phyloP scores from a whole-genome alignment of 2,888 invertebrate species.

The Sympetrum striolatum region DNA sequence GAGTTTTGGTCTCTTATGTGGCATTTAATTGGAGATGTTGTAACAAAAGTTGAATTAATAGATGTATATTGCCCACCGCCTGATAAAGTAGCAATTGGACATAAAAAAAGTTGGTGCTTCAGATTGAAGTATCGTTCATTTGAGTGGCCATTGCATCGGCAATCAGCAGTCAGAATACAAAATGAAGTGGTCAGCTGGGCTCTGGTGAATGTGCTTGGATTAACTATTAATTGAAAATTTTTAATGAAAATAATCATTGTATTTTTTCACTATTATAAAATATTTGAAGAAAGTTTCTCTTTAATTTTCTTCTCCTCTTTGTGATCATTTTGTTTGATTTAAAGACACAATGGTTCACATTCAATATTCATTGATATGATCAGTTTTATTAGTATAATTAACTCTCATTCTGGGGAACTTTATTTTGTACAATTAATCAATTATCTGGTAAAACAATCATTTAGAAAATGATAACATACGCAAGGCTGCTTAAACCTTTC shows the following conservation, averaged over 20 bases:
- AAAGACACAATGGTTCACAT: too few relatives aligned
- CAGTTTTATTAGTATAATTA: too few relatives aligned
- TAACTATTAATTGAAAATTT: background rate
- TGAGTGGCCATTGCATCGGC: slow-evolving; percentile 55
- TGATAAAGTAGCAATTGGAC: slow-evolving; percentile 45
- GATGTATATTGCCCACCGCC: slow-evolving; percentile 54
- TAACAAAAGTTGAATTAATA: slow-evolving; percentile 55
- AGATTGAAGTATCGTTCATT: slow-evolving; percentile 58
- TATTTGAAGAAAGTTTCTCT: background rate
- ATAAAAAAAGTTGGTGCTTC: slow-evolving; percentile 55
- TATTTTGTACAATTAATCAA: too few relatives aligned
- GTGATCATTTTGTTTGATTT: background rate
- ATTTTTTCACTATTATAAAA: background rate
- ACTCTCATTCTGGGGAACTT: too few relatives aligned
- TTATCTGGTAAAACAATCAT: too few relatives aligned
- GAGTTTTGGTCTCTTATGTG: slow-evolving; percentile 55
- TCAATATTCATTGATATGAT: too few relatives aligned
- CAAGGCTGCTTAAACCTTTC: too few relatives aligned
- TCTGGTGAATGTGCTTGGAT: background rate
- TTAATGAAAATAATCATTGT: background rate
- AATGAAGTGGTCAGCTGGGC: slow-evolving; percentile 16
- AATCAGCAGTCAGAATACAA: slow-evolving; percentile 57
- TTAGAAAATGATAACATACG: too few relatives aligned
- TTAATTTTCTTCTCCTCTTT: background rate
- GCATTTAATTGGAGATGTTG: slow-evolving; percentile 55